Percentiles rank a stretch among this genome's conserved stretches.
These are phyloP conservation scores for Hemibagrus guttatus DNA, from an alignment of 2,797 vertebrate species.

Conservation along the genomic window DNA sequence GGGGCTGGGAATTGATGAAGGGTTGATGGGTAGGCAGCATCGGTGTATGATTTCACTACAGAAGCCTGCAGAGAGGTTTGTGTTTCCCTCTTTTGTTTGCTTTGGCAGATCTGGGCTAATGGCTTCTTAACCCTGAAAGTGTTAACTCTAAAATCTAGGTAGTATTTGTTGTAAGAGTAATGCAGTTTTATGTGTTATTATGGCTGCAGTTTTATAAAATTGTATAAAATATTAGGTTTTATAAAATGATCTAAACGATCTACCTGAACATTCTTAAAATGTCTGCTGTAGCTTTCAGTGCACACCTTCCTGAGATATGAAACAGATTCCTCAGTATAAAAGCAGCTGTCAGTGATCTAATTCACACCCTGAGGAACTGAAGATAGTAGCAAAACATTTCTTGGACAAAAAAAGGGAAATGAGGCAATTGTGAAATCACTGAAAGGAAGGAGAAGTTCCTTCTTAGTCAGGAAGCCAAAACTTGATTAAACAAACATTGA, in stretches of 20 bases:
- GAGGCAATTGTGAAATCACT: slow-evolving; percentile 59
- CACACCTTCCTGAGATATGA: not conserved
- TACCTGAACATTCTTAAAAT: not conserved
- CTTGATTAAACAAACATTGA: slow-evolving; percentile 55
- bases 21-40: slow-evolving; percentile 45
- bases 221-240: not conserved
- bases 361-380: slow-evolving; percentile 35
- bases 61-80: slow-evolving; percentile 55
- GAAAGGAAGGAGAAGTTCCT: slow-evolving; percentile 56
- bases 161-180: slow-evolving; percentile 10
- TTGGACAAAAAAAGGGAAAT: slow-evolving; percentile 57
- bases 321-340: slow-evolving; percentile 24
- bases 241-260: not conserved
- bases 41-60: slow-evolving; percentile 61
- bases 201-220: not conserved
- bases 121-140: slow-evolving; percentile 29
- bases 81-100: slow-evolving; percentile 50
- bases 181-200: not conserved
- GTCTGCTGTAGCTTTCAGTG: not conserved
- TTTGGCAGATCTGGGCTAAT: slow-evolving; percentile 48
- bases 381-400: slow-evolving; percentile 48
- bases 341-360: slow-evolving; percentile 40
- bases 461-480: slow-evolving; percentile 48
- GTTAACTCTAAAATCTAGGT: slow-evolving; percentile 33
- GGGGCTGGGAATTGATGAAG: slow-evolving; percentile 45